phyloP scores from a whole-genome alignment of 2,888 invertebrate species.

The Helicoverpa assulta region DNA sequence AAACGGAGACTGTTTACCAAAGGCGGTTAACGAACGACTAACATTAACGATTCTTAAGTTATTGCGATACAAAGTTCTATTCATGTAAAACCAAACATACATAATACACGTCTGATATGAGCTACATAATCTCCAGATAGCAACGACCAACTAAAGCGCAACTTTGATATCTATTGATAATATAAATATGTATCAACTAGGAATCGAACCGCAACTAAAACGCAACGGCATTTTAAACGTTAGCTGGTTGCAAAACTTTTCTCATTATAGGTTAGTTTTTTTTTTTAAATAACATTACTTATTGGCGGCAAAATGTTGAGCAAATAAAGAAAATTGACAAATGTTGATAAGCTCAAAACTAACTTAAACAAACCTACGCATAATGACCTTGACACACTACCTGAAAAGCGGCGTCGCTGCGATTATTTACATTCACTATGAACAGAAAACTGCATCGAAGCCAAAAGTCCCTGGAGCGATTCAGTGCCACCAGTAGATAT shows the following conservation, averaged over 20 bases:
- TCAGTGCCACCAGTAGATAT: slow-evolving; percentile 41
- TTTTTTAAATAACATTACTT: no score
- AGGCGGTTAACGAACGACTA: slow-evolving; percentile 24
- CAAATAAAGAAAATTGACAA: slow-evolving; percentile 3
- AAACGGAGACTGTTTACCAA: neutral
- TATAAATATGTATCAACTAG: no score
- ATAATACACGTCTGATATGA: no score
- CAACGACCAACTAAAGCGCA: neutral
- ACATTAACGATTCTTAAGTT: slow-evolving; percentile 11
- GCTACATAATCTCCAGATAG: neutral
- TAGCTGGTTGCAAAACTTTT: neutral
- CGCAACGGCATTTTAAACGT: neutral
- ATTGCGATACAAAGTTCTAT: slow-evolving; percentile 18
- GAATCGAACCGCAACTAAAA: slow-evolving; percentile 37
- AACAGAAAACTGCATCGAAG: slow-evolving; percentile 55
- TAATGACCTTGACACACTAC: slow-evolving; percentile 66
- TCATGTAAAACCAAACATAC: neutral
- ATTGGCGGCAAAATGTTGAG: neutral
- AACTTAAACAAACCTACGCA: slow-evolving; percentile 30
- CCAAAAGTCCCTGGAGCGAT: slow-evolving; percentile 35
- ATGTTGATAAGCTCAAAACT: slow-evolving; percentile 4
- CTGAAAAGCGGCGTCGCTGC: slow-evolving; percentile 59
- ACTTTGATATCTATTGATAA: neutral
- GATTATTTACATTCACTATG: slow-evolving; percentile 58
- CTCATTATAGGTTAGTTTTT: no score